Evolutionary conservation across 2,113 vertebrate genomes (phyloP).

Genomic region (Eleginops maclovinus): DNA sequence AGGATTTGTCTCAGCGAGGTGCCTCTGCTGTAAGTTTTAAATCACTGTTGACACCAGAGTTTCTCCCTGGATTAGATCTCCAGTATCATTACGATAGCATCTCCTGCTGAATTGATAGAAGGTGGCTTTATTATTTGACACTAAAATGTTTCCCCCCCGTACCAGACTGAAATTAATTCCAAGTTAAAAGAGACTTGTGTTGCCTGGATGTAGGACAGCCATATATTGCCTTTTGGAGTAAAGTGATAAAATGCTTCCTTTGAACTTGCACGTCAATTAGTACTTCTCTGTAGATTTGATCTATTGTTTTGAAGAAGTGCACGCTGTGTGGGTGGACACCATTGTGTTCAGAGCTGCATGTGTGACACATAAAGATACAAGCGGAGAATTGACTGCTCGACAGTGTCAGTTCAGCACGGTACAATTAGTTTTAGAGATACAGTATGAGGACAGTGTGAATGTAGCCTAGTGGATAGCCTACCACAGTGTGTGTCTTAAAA

Average conservation of each 20-base stretch:
- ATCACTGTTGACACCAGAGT: constrained; percentile 70
- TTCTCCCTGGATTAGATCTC: constrained; percentile 72
- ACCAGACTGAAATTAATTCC: constrained; percentile 68
- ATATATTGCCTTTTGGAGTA: constrained; percentile 59
- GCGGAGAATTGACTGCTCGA: constrained; percentile 2
- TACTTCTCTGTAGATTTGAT: constrained; percentile 55
- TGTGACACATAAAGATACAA: constrained; percentile 30
- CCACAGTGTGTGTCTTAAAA: not conserved
- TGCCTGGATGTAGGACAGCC: constrained; percentile 49
- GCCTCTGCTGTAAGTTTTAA: constrained; percentile 69
- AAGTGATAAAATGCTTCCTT: constrained; percentile 69
- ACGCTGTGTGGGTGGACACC: constrained; percentile 47
- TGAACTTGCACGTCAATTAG: constrained; percentile 70
- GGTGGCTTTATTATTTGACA: constrained; percentile 67
- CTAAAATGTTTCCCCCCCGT: constrained; percentile 50
- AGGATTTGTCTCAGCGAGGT: constrained; percentile 70
- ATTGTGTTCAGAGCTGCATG: constrained; percentile 50
- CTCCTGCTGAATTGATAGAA: constrained; percentile 61
- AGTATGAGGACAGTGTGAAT: constrained; percentile 6
- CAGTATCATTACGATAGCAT: constrained; percentile 77
- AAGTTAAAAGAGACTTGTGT: constrained; percentile 60
- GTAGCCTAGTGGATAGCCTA: too few relatives aligned
- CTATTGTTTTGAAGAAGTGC: constrained; percentile 54
- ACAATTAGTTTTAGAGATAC: constrained; percentile 9
- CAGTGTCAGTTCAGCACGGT: constrained; percentile 8